Evolutionary conservation across 2,888 invertebrate genomes (phyloP), one percentile per base, ranked within the genome.

Genomic region (Caenorhabditis japonica): DNA sequence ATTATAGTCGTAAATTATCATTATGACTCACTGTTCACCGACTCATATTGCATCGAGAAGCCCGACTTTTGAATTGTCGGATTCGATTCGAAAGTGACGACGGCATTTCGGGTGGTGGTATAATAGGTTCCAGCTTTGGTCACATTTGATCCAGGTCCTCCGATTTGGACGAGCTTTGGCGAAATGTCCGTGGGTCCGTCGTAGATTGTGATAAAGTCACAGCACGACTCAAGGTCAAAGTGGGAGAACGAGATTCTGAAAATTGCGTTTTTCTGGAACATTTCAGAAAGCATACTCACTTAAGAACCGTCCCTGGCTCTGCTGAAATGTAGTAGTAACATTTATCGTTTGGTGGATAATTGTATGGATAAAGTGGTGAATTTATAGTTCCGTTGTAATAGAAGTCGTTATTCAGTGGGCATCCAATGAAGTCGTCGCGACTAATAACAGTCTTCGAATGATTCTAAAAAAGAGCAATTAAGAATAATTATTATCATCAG

Each of bases 331-430:
- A 81, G 30, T 81, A 81, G 56, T 66, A 79, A 36, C 81, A 81
- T 49, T 76, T 62, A 44, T 76, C 76, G 30, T 76, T 77, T 13
- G 76, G 73, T 5, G 77, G 79, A 66, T 81, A 81, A 23, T 61
- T 74, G 10, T 41, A 44, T 4, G 81, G 79, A 34, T 69, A 81
- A 2, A 76, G 33, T n/a, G 81, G 81, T 0, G 79, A 79, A 30
- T 64, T 71, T 12, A 81, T 72, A 21, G 66, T 69, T 4, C 81
- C 81, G 36, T 74, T 68, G 44, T 77, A 79, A 49, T 76, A 81
- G 69, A 81, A 81, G 17, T 79, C 79, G 33, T 81, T 81, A 46
- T 81, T 68, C 0, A n/a, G n/a, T 10, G 79, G 79, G 46, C 81
- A 81, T 10, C 80, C 80, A 33, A 77, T 55, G 55, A 59, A 80